phyloP scores from a whole-genome alignment of 1,140 invertebrate genomes.

The Brachionus koreanus region DNA sequence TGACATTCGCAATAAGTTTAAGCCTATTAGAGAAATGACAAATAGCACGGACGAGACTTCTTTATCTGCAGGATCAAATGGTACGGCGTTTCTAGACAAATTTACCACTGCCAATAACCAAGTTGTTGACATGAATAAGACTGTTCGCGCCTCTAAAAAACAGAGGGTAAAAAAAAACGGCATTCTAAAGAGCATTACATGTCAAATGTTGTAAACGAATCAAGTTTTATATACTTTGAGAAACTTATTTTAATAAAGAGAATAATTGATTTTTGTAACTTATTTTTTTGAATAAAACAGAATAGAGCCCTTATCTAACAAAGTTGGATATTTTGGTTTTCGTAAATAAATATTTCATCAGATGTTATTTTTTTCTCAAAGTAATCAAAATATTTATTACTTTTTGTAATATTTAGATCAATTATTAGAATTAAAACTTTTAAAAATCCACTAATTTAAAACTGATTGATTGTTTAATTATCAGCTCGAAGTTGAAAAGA shows the following conservation, averaged over 20 bases:
- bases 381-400: too few relatives aligned
- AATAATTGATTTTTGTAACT: neutral
- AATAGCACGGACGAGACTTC: neutral
- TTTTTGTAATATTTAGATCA: too few relatives aligned
- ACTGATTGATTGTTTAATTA: too few relatives aligned
- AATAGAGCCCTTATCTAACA: too few relatives aligned
- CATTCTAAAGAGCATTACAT: constrained; percentile 13
- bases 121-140: constrained; percentile 1
- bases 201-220: neutral
- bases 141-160: neutral
- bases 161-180: neutral
- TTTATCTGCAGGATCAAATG: neutral
- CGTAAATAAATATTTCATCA: too few relatives aligned
- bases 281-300: too few relatives aligned
- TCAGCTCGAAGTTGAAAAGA: too few relatives aligned
- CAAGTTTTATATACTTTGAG: neutral
- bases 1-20: neutral
- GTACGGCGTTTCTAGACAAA: neutral
- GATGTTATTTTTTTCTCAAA: too few relatives aligned
- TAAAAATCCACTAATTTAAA: too few relatives aligned
- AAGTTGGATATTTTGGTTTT: too few relatives aligned
- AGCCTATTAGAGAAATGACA: neutral
- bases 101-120: neutral
- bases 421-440: too few relatives aligned
- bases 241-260: neutral